Base-by-base conservation (phyloP, 1,140 invertebrate species). In the Trichonephila clavata region DNA sequence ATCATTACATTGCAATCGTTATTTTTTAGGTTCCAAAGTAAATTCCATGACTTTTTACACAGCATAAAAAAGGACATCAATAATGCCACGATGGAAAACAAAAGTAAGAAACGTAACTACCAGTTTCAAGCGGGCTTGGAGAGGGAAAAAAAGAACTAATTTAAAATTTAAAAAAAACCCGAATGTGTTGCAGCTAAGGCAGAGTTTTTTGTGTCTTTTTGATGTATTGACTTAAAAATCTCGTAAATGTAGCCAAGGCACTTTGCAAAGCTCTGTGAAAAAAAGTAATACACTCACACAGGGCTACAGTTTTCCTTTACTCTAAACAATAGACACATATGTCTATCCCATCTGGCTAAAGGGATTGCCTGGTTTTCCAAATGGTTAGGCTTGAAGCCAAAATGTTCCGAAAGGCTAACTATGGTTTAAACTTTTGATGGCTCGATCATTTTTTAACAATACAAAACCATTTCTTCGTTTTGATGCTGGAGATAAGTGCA, bases 301-400 rank as follows among this genome's bases (percentile, higher is more conserved):
- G 13, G 14, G n/a, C 24, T 86, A 13, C 14, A 24, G n/a, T 86
- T 86, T 86, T 32, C 43, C 65, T 13, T 24, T 24, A 87, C 60
- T 87, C 50, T 65, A 65, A 32, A 65, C 59, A 87, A 87, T 63
- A 59, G 86, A 87, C 86, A 65, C n/a, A 63, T 87, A 87, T 27
- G 86, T 87, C 60, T 20, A 65, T 87, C 21, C 60, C 39, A 87
- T 87, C 21, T 65, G 24, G 27, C 27, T 87, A 39, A 87, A 87
- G 27, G 13, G 86, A 63, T 63, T 87, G 86, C 27, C 18, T 87
- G 59, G 60, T 63, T 87, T 84, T 87, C 86, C 59, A 39, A 27
- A 63, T 87, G 60, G 24, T 63, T 87, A 63, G 50, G 20, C n/a
- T 21, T 16, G 16, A 83, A 83, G 80, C 43, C 20, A 27, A 83